Evolutionary conservation across 2,113 vertebrate species (phyloP), one percentile per base, ranked within the genome.

Genomic region (Tupaia chinensis): DNA sequence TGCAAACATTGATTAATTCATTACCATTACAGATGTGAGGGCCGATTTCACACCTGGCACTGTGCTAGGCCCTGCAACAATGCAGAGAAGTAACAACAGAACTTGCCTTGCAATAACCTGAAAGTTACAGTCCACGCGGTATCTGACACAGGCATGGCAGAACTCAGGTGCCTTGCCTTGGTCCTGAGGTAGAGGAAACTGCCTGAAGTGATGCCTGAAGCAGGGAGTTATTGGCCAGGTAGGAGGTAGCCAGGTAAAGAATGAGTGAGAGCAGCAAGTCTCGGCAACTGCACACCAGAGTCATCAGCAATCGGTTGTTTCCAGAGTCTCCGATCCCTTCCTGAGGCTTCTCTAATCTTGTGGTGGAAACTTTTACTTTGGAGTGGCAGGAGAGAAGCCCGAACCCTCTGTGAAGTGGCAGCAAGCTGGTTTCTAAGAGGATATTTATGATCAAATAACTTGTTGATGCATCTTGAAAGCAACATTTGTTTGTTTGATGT

Each of bases 371-470:
- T 53, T 96, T 92, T 78, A 16, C n/a, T 86, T 93, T 96, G 68
- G 83, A 89, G 34, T 77, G 86, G 8, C 20, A 9, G 58, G 44
- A 78, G 81, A 88, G 63, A 92, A 80, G 81, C 68, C 58, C 63
- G 70, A 86, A 78, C 2, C 23, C 23, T 73, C 73, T 94, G 27
- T 79, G 82, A 91, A 79, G n/a, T 69, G 82, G 12, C 60, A 82
- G 54, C 66, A 89, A 70, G 61, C n/a, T 82, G 82, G 22, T 89
- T 95, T 95, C 56, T 79, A 86, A 91, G 9, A 76, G 34, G 65
- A 93, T 86, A 34, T 56, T 91, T 88, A 72, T 70, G 34, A 97
- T 89, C 82, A 93, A 94, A 84, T 93, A 54, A 89, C 44, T 86
- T 95, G 54, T 92, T 89, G 91, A 95, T 65, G 73, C 16, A 73